phyloP scores from a whole-genome alignment of 2,797 vertebrate genomes.

The Tokudaia muenninki region DNA sequence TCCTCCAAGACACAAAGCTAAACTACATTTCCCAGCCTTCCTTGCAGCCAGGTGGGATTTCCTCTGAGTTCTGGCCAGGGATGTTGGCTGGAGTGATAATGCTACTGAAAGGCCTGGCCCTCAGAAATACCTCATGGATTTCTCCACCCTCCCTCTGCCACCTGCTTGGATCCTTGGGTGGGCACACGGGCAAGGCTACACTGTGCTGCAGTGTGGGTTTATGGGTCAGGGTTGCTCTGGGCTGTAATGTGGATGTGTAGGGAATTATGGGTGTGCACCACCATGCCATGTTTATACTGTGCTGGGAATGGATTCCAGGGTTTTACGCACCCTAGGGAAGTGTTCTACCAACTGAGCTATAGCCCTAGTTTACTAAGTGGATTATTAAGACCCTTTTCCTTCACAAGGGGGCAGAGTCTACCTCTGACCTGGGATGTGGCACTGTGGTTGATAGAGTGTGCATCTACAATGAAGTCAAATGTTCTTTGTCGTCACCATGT shows the following conservation, averaged over 20 bases:
- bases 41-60: background rate
- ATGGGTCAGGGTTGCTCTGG: background rate
- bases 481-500: conserved; percentile 78
- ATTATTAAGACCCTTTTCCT: background rate
- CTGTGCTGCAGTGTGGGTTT: background rate
- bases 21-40: conserved; percentile 30
- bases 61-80: background rate
- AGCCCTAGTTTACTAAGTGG: background rate
- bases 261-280: background rate
- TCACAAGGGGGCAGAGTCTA: background rate
- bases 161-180: background rate
- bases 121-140: background rate
- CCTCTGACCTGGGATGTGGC: conserved; percentile 88
- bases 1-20: background rate
- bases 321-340: background rate
- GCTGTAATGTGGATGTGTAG: background rate
- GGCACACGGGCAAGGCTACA: background rate
- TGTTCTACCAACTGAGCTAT: background rate
- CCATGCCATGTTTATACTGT: background rate
- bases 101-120: background rate
- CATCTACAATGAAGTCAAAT: conserved; percentile 86
- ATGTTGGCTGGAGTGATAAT: background rate
- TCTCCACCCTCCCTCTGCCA: background rate
- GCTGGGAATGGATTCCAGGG: background rate
- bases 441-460: conserved; percentile 86